Evolutionary conservation across 2,113 vertebrate genomes (phyloP).

Genomic region (Tragelaphus buxtoni): DNA sequence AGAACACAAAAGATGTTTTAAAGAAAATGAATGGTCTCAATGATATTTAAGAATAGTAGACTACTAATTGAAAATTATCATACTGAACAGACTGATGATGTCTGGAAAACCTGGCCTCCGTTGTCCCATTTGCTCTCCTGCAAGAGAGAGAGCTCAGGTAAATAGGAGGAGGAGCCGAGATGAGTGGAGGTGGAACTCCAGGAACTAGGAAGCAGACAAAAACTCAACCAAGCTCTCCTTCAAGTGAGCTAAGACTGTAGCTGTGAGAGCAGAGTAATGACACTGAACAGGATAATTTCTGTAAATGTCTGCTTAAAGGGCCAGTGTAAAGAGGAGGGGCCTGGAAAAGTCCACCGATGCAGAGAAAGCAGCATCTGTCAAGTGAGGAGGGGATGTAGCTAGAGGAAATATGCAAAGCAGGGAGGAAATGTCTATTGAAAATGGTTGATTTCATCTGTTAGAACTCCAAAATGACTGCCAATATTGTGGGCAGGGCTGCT

Average conservation of each 20-base stretch:
- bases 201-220: slow-evolving; percentile 68
- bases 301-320: slow-evolving; percentile 70
- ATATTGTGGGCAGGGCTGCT: slow-evolving; percentile 8
- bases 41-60: slow-evolving; percentile 35
- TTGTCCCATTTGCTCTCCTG: neutral
- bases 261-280: slow-evolving; percentile 74
- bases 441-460: slow-evolving; percentile 55
- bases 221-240: slow-evolving; percentile 73
- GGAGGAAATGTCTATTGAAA: neutral
- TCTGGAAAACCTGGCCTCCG: neutral
- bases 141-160: slow-evolving; percentile 50
- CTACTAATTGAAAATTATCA: slow-evolving; percentile 42
- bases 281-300: slow-evolving; percentile 73
- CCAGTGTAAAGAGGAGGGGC: slow-evolving; percentile 60
- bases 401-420: slow-evolving; percentile 35
- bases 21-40: slow-evolving; percentile 55
- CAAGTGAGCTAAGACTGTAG: slow-evolving; percentile 67
- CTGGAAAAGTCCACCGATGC: slow-evolving; percentile 60
- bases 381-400: slow-evolving; percentile 47
- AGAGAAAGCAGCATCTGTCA: slow-evolving; percentile 66
- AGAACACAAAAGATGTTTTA: slow-evolving; percentile 40
- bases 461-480: slow-evolving; percentile 50
- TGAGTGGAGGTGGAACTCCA: slow-evolving; percentile 60
- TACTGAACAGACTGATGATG: neutral
- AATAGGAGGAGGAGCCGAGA: slow-evolving; percentile 42